A percentile compares a stretch with the other conserved stretches of the same genome.
Conservation (phyloP, 1,140 invertebrate genomes). For the Sweltsa coloradensis region DNA sequence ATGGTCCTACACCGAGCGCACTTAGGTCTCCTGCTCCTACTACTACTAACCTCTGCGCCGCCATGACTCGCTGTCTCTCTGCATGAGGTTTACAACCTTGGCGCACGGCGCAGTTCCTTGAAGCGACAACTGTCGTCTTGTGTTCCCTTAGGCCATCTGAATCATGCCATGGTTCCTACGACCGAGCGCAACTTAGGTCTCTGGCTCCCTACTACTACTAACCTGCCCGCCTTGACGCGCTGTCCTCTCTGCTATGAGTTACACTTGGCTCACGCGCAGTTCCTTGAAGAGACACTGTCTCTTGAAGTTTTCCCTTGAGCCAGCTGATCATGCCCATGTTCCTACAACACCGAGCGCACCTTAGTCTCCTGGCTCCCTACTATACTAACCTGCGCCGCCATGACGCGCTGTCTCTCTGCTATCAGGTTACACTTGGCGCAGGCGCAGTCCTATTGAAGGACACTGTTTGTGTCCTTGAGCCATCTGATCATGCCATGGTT, state of each 20-base stretch:
- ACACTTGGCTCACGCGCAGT: slow-evolving; percentile 82
- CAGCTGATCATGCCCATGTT: slow-evolving; percentile 91
- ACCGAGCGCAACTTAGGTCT: slow-evolving; percentile 84
- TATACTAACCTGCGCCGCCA: slow-evolving; percentile 55
- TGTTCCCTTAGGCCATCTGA: slow-evolving; percentile 81
- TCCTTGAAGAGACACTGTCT: slow-evolving; percentile 74
- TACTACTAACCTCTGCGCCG: slow-evolving; percentile 80
- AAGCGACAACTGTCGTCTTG: slow-evolving; percentile 90
- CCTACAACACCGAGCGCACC: no score
- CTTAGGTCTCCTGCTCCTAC: no score
- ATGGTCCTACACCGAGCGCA: no score
- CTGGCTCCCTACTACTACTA: slow-evolving; percentile 22
- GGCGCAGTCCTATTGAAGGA: slow-evolving; percentile 69
- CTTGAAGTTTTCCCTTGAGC: slow-evolving; percentile 88
- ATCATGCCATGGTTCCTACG: slow-evolving; percentile 92
- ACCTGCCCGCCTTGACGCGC: slow-evolving; percentile 81
- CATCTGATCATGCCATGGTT: slow-evolving; percentile 93
- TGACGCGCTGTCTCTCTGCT: slow-evolving; percentile 89
- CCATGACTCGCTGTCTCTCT: slow-evolving; percentile 93
- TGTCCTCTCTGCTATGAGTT: slow-evolving; percentile 94
- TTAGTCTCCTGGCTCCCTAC: no score
- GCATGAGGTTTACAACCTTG: slow-evolving; percentile 89
- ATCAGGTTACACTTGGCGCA: slow-evolving; percentile 94
- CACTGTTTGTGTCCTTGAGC: slow-evolving; percentile 83
- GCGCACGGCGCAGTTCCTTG: slow-evolving; percentile 67